Base-by-base conservation (phyloP, 2,797 vertebrate species). In the Pangasius larnaudii region DNA sequence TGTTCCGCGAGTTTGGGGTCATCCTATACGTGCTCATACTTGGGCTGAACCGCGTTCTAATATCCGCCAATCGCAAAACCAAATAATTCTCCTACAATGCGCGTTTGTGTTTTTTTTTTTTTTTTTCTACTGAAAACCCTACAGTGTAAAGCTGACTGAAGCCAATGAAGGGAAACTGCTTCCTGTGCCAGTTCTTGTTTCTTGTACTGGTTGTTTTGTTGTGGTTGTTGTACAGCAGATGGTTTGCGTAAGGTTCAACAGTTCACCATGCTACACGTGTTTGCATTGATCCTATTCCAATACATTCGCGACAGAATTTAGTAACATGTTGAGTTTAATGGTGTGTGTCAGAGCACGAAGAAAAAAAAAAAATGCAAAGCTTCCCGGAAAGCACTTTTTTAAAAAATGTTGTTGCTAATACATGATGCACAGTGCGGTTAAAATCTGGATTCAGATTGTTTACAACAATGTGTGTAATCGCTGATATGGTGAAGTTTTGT, bases 251-350 rank as follows among this genome's bases (percentile, higher is more conserved):
- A 27, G 33, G 13, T 81, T 61, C 56, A 82, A 0, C 8, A 46
- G 24, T 18, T 63, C 58, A 18, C 14, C 24, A 46, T 61, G 33
- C 56, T 27, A 46, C 14, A 63, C 59, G 14, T 27, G 19, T 65
- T 63, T n/a, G 24, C 14, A 11, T n/a, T 46, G 24, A n/a, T 49
- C 27, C 6, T 4, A 61, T 61, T 61, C 59, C 59, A 65, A 36
- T 49, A 65, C 3, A 65, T 65, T 49, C n/a, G 1, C 30, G 80
- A 46, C 22, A 18, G 39, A 46, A n/a, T n/a, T 63, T 1, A 7
- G 24, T 10, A 46, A 83, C 39, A 82, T 82, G 80, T n/a, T n/a
- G 39, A 59, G 33, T 39, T 61, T 81, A 81, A 81, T 42, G 13
- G 22, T 39, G 79, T 58, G 9, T 58, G 3, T 36, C 58, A 42